phyloP scores from a whole-genome alignment of 2,113 vertebrate species.

The Anhinga anhinga region DNA sequence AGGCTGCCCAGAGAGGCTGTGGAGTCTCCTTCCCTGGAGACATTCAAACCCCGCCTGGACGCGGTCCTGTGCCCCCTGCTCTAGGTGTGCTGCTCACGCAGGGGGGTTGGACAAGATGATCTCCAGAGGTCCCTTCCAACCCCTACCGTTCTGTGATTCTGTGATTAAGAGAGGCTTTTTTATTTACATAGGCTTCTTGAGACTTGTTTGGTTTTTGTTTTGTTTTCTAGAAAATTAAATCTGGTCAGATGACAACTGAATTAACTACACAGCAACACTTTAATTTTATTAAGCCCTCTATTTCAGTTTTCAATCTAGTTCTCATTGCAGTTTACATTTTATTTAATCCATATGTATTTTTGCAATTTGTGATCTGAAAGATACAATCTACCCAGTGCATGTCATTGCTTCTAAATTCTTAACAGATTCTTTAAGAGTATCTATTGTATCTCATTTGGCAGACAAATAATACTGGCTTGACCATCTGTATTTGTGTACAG shows the following conservation, averaged over 20 bases:
- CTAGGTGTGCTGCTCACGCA: no score
- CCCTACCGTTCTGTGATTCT: no score
- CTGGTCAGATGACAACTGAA: not conserved
- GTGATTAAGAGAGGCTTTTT: not conserved
- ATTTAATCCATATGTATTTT: not conserved
- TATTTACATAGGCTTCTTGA: not conserved
- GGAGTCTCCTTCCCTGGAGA: no score
- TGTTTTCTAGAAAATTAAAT: not conserved
- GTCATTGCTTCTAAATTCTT: not conserved
- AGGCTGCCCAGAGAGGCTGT: no score
- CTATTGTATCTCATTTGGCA: constrained; percentile 6
- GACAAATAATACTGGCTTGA: not conserved
- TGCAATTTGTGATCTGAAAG: not conserved
- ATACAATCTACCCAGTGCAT: not conserved
- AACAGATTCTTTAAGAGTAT: not conserved
- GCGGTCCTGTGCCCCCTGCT: no score
- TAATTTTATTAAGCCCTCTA: not conserved
- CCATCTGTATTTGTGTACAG: not conserved
- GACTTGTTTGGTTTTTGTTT: not conserved
- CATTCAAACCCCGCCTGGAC: no score
- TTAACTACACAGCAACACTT: not conserved
- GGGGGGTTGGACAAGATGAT: no score
- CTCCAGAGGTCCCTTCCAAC: no score
- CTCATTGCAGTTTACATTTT: not conserved
- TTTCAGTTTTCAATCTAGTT: not conserved